A percentile compares a stretch with the other conserved stretches of the same genome.
Conservation (phyloP, 2,113 vertebrate species). For the Proteles cristata region DNA sequence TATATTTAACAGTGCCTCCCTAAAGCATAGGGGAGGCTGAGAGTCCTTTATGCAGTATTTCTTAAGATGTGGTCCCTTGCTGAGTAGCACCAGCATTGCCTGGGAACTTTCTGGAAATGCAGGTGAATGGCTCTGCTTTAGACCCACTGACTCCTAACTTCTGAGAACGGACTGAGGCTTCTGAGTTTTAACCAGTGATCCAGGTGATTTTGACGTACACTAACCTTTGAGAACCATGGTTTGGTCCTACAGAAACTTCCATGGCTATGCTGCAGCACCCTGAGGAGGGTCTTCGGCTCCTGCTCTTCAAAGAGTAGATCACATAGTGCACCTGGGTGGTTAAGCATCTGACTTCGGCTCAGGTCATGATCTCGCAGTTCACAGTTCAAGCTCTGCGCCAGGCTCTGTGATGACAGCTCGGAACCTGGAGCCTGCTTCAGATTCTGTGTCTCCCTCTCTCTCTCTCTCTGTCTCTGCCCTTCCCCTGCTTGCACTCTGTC, state of each 20-base stretch:
- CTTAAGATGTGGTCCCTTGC: not conserved
- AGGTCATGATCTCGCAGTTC: too few species aligned
- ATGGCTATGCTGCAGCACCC: accelerated
- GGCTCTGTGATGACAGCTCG: too few species aligned
- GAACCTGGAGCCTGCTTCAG: too few species aligned
- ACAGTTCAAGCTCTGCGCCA: too few species aligned
- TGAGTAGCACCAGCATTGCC: not conserved
- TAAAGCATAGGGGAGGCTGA: not conserved
- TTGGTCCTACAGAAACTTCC: not conserved
- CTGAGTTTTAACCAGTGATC: not conserved
- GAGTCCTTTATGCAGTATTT: not conserved
- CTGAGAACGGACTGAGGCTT: not conserved
- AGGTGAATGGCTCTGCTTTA: not conserved
- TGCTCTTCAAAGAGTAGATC: not conserved
- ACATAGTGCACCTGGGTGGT: not conserved
- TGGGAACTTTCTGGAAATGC: not conserved
- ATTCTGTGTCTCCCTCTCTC: too few species aligned
- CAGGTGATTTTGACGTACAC: not conserved
- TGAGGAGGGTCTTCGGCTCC: not conserved
- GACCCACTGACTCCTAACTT: not conserved
- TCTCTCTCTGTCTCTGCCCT: too few species aligned
- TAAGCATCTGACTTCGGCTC: too few species aligned
- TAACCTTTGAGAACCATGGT: not conserved
- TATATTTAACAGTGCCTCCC: not conserved
- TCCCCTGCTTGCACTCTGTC: too few species aligned